Evolutionary conservation across 1,140 invertebrate genomes (phyloP), one percentile per base, ranked within the genome.

Genomic region (Cyrtorhinus lividipennis): DNA sequence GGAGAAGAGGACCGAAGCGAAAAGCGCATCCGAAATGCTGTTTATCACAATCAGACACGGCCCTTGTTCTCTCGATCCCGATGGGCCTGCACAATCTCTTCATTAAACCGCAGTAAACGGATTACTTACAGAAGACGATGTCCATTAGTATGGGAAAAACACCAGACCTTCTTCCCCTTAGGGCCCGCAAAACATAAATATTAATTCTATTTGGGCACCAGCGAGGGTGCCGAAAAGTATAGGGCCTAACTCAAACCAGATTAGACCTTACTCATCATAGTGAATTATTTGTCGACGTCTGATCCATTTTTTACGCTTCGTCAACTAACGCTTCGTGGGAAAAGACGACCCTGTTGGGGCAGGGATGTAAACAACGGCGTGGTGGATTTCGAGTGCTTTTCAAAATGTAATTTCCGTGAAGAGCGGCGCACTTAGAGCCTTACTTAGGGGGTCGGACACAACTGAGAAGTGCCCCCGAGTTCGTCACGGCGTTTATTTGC

Each of bases 121-220:
- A 53, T 53, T 53, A 53, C 48, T 53, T 53, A 5, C 48, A 22
- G 48, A 53, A 53, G 18, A 38, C 30, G 5, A n/a, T 22, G 10
- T 53, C 48, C 48, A 53, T 53, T 53, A 53, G 48, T 53, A 53
- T 53, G 48, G 48, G 48, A 53, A 53, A n/a, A 53, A 53, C 48
- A 53, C 48, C 48, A 53, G 48, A 20, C 48, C n/a, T n/a, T n/a
- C n/a, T n/a, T n/a, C n/a, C n/a, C n/a, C n/a, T n/a, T n/a, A n/a
- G n/a, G n/a, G n/a, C n/a, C n/a, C n/a, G 48, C 10, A 10, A 13
- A 53, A 53, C 48, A 53, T 53, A 53, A 53, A 53, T 53, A 53
- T 53, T 53, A 53, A 53, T 53, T 53, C 18, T 53, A 53, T 53
- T 53, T 13, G 8, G 5, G n/a, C n/a, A n/a, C n/a, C n/a, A n/a